Conservation (phyloP, 2,797 vertebrate genomes). For the Bradypodion ventrale region DNA sequence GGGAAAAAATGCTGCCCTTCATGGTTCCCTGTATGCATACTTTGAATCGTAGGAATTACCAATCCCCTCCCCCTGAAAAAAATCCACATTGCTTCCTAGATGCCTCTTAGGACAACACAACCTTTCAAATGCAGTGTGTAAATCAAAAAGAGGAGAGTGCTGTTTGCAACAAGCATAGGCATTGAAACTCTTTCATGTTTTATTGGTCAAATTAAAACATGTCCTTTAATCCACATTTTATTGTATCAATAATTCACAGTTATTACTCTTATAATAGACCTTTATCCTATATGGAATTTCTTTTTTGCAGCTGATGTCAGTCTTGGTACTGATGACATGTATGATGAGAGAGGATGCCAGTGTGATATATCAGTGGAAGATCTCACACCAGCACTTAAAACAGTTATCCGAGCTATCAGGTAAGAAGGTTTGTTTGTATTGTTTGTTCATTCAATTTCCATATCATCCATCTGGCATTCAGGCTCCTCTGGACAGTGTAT, state of each 20-base stretch:
- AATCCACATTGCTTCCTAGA: neutral
- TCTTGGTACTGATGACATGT: slow-evolving; percentile 86
- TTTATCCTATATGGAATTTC: slow-evolving; percentile 33
- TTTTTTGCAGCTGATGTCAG: slow-evolving; percentile 86
- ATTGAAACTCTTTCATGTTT: neutral
- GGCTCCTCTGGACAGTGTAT: too few species aligned
- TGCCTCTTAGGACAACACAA: neutral
- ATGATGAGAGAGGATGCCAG: slow-evolving; percentile 94
- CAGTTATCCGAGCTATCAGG: slow-evolving; percentile 95
- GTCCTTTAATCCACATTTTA: neutral
- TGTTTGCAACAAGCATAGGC: neutral
- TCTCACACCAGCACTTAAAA: slow-evolving; percentile 91
- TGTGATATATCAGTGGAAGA: slow-evolving; percentile 95
- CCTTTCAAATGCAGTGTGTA: neutral
- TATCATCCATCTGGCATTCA: too few species aligned
- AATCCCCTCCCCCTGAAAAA: too few species aligned
- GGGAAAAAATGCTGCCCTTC: too few species aligned
- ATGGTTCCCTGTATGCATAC: too few species aligned
- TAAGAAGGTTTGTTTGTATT: too few species aligned
- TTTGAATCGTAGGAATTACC: too few species aligned
- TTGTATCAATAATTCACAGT: neutral
- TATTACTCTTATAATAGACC: neutral
- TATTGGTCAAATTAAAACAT: neutral
- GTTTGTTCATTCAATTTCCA: too few species aligned
- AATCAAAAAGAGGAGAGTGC: neutral